phyloP scores from a whole-genome alignment of 2,888 invertebrate genomes.

The Drymonia ruficornis region DNA sequence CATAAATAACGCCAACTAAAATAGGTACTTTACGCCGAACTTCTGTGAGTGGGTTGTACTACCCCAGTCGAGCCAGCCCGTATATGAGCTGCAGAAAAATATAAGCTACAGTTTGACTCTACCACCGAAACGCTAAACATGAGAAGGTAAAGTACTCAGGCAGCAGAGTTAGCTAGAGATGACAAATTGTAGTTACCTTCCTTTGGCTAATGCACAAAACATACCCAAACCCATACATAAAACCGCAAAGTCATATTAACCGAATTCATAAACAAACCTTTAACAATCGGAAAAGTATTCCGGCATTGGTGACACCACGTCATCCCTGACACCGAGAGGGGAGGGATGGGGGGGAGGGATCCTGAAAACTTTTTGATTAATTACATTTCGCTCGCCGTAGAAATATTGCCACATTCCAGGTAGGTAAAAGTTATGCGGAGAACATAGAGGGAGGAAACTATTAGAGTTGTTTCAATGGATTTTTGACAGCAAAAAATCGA shows the following conservation, averaged over 20 bases:
- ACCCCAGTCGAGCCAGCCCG: no score
- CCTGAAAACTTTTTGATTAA: slow-evolving; percentile 81
- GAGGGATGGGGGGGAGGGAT: slow-evolving; percentile 43
- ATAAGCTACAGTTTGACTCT: no score
- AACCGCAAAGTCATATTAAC: background rate
- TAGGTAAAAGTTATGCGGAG: slow-evolving; percentile 65
- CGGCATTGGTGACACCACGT: slow-evolving; percentile 31
- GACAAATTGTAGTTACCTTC: no score
- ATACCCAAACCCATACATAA: background rate
- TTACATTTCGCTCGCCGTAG: slow-evolving; percentile 76
- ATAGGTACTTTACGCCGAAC: no score
- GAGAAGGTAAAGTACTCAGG: no score
- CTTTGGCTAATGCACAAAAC: no score
- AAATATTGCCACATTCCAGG: slow-evolving; percentile 75
- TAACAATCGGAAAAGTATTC: slow-evolving; percentile 41
- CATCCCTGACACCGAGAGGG: slow-evolving; percentile 44
- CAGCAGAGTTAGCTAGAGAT: no score
- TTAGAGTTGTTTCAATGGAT: slow-evolving; percentile 11
- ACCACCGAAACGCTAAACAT: no score
- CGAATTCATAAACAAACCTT: background rate
- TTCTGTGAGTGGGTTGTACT: no score
- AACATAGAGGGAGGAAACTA: slow-evolving; percentile 39
- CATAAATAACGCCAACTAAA: no score
- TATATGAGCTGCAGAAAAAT: no score
- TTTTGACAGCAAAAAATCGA: no score